These are phyloP conservation scores for Triplophysa bombifrons DNA, from an alignment of 2,797 vertebrate species.

Conservation along the genomic window DNA sequence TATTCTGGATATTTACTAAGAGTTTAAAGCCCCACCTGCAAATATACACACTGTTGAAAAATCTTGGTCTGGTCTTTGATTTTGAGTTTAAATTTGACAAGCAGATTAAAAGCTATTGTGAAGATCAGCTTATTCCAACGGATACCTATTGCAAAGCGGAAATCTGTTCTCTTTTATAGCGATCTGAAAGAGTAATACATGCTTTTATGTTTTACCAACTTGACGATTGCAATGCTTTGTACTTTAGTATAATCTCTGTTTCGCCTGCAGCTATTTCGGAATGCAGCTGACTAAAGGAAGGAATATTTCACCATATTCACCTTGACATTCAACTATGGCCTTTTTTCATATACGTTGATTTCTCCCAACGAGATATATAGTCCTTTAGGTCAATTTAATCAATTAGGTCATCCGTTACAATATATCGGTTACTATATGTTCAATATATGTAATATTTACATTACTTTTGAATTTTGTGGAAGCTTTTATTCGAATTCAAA, in stretches of 20 bases:
- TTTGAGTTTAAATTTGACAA: neutral
- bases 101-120: neutral
- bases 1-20: neutral
- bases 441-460: too few species aligned
- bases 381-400: too few species aligned
- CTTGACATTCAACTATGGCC: neutral
- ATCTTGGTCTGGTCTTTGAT: neutral
- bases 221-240: slow-evolving; percentile 3
- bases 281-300: neutral
- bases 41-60: neutral
- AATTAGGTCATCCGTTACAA: too few species aligned
- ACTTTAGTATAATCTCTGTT: neutral
- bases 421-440: too few species aligned
- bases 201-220: slow-evolving; percentile 2
- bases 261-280: neutral
- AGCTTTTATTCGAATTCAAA: too few species aligned
- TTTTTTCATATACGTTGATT: neutral
- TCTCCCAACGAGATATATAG: neutral
- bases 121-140: neutral
- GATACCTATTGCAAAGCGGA: neutral
- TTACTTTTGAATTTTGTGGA: too few species aligned
- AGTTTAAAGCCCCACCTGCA: neutral
- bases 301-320: neutral
- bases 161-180: neutral
- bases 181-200: neutral